Base-by-base conservation (phyloP, 2,797 vertebrate genomes). In the Acipenser transmontanus region DNA sequence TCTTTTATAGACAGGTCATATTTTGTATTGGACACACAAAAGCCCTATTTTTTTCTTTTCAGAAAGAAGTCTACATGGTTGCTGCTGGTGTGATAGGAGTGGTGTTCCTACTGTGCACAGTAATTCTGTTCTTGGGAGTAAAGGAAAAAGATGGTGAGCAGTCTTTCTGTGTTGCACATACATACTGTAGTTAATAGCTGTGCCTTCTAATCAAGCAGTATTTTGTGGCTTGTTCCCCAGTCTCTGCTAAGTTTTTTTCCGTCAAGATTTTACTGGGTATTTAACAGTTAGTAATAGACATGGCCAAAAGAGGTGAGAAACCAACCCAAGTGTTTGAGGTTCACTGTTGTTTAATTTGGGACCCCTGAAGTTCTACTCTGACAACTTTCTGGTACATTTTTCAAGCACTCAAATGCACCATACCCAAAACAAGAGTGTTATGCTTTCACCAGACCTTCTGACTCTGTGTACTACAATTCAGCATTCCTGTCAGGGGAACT, bases 61-160 rank as follows among this genome's bases (percentile, higher is more conserved):
- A 99, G 96, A 91, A 86, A 70, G 88, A 91, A 73, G 86, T 95
- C 72, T 98, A 99, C 82, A 92, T 92, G 90, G 91, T 93, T 7
- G 94, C 97, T 50, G 95, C 95, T 0, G 91, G 92, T 0, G 85
- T 92, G 69, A 92, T 98, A 50, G 93, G 91, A 59, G 77, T 86
- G 60, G 86, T 93, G 17, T 98, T 97, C 68, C 81, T 97, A 1
- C 74, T 98, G 74, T 97, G 96, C 82, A 89, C 85, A 0, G 2
- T 87, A 50, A 75, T 94, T 72, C 94, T 99, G 85, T 89, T 92
- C 78, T 73, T 96, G 7, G 97, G 97, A 71, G 95, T 98, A 69
- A 96, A 87, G 81, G 96, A 99, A 84, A 89, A 72, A 84, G 90
- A 95, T 47, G 96, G 97, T 99, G 78, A 91, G 91, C 74, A 77